phyloP scores from a whole-genome alignment of 2,113 vertebrate genomes.

The Condylura cristata region DNA sequence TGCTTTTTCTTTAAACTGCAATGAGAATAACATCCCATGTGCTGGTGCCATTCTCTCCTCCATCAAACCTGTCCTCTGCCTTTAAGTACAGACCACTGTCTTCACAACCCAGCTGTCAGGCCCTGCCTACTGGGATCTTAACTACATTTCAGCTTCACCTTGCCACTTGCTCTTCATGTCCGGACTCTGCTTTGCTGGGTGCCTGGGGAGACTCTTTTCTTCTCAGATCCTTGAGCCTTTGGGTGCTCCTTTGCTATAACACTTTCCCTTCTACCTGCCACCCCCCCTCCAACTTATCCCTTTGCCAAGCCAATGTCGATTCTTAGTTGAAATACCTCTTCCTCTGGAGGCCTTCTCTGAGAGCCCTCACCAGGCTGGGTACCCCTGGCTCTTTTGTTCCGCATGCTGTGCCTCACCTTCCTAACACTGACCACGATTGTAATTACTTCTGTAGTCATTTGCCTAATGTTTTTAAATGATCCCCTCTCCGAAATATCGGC shows the following conservation, averaged over 20 bases:
- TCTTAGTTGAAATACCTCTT: neutral
- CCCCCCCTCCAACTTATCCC: neutral
- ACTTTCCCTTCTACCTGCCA: neutral
- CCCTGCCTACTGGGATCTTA: neutral
- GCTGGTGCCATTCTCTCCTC: neutral
- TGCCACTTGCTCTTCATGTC: neutral
- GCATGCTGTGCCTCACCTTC: neutral
- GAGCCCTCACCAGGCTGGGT: neutral
- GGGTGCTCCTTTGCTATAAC: neutral
- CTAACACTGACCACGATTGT: neutral
- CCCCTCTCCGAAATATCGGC: neutral
- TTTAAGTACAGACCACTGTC: neutral
- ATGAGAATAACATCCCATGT: neutral
- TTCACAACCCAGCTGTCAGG: too few relatives aligned
- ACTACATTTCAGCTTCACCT: neutral
- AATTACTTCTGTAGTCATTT: neutral
- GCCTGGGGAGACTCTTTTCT: neutral
- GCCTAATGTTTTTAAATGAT: neutral
- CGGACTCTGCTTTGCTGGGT: neutral
- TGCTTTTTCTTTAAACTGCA: neutral
- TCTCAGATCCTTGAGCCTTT: neutral
- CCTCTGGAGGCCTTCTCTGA: neutral
- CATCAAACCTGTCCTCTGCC: neutral
- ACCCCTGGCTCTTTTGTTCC: neutral
- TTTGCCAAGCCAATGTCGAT: neutral